Base-by-base conservation (phyloP, 1,140 invertebrate genomes). In the Nasonia longicornis region DNA sequence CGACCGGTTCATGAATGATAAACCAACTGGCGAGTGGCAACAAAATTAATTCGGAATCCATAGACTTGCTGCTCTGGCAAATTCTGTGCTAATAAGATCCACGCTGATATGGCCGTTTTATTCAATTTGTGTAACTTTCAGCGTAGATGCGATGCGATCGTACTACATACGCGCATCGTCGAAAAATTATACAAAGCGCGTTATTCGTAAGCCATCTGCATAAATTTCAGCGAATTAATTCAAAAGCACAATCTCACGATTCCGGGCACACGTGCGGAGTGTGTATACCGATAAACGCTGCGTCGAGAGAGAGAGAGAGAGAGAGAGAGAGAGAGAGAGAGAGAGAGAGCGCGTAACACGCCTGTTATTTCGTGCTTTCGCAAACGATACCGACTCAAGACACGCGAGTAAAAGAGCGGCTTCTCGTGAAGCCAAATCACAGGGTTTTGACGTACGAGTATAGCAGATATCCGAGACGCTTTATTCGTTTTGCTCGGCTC, bases 331-430 rank as follows among this genome's bases (percentile, higher is more conserved):
- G 42, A 45, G 48, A 52, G 48, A 14, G 48, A 4, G 48, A 4
- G 42, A 52, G 12, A 52, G 16, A 52, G 12, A 14, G 12, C 20
- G 48, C 20, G 52, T 58, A 58, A 58, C 52, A 20, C 52, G 35
- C 29, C 69, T 70, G 69, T 70, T 70, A 70, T 70, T 70, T 70
- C 7, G 31, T 38, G 31, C 31, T 70, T 70, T 31, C 29, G 69
- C 14, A 16, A 70, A 70, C 69, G 69, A 70, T 70, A 70, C 35
- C 16, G 31, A 31, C 29, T 20, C 69, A 20, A 70, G 20, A 35
- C 69, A 70, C 69, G 69, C 69, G 29, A 70, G 29, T 35, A 16
- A 58, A 16, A 58, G 52, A 20, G 52, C 16, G 52, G 52, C 52
- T 58, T 58, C 52, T 58, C 52, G 20, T 58, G 52, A 58, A 20